These are phyloP conservation scores for Oreochromis tanganicae DNA, from an alignment of 2,113 vertebrate species.

Conservation along the genomic window DNA sequence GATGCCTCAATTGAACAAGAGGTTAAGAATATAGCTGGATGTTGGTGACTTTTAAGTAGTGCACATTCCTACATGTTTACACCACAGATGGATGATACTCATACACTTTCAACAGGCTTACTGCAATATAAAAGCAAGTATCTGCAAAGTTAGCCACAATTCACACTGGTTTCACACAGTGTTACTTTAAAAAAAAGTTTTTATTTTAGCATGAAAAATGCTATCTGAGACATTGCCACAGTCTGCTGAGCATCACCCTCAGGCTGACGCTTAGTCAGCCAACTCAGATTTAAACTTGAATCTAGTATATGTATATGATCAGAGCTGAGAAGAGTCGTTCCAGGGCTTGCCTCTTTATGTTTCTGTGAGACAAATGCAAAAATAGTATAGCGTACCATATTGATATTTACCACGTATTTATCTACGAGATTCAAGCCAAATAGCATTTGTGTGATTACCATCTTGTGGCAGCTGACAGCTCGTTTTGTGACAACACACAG, in stretches of 20 bases:
- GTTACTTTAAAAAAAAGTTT: background rate
- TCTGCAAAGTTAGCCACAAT: background rate
- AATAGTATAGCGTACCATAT: background rate
- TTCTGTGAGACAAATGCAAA: background rate
- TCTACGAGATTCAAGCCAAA: constrained; percentile 12
- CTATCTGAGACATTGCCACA: background rate
- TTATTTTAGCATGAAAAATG: background rate
- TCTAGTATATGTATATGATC: background rate
- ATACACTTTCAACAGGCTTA: background rate
- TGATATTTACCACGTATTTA: constrained; percentile 24
- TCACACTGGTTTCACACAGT: background rate
- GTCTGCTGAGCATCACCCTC: background rate
- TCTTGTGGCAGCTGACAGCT: constrained; percentile 32
- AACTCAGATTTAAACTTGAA: constrained; percentile 3
- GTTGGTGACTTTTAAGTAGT: background rate
- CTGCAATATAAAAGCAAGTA: background rate
- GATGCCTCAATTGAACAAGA: background rate
- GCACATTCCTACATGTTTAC: background rate
- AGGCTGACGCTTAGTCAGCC: background rate
- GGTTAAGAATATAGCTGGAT: background rate
- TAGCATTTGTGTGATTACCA: constrained; percentile 38
- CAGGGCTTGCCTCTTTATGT: background rate
- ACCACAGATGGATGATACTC: background rate
- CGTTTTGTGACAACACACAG: background rate
- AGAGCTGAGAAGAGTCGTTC: background rate